Percentiles rank a stretch among this genome's conserved stretches.
Evolutionary conservation across 2,797 vertebrate species (phyloP).

Genomic region (Pipistrellus pipistrellus): DNA sequence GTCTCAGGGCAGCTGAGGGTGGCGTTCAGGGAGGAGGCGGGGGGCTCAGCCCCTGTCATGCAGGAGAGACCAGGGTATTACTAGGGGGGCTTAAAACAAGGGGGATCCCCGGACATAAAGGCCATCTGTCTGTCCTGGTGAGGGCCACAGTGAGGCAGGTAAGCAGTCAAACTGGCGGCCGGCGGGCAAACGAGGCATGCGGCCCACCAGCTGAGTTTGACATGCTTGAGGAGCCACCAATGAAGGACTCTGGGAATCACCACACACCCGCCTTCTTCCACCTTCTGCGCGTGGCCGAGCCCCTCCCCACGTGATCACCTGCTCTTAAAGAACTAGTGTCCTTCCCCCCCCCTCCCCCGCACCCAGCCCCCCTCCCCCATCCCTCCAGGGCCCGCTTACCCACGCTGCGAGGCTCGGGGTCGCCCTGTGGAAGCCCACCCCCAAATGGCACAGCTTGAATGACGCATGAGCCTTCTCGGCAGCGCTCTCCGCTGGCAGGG

Average conservation of each 20-base stretch:
- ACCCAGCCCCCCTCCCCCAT: rapidly evolving
- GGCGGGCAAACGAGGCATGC: too few species aligned
- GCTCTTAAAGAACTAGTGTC: neutral
- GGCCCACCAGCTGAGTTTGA: too few species aligned
- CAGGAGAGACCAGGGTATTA: neutral
- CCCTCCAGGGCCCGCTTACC: neutral
- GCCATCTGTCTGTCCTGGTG: rapidly evolving
- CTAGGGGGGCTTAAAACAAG: neutral
- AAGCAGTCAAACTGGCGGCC: too few species aligned
- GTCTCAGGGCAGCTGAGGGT: neutral
- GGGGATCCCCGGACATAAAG: neutral
- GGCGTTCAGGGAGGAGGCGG: rapidly evolving
- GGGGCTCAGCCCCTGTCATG: neutral
- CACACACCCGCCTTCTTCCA: rapidly evolving
- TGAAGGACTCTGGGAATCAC: neutral
- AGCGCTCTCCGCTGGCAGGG: constrained; percentile 75
- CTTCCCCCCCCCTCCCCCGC: too few species aligned
- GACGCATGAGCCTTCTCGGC: constrained; percentile 80
- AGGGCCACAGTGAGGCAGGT: neutral
- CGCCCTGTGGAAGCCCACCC: neutral
- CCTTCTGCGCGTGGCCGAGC: rapidly evolving
- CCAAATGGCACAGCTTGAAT: constrained; percentile 78
- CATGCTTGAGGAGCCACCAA: neutral
- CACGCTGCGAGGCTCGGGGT: rapidly evolving
- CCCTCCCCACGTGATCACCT: neutral